phyloP scores from a whole-genome alignment of 2,797 vertebrate species.

The Bucorvus abyssinicus region DNA sequence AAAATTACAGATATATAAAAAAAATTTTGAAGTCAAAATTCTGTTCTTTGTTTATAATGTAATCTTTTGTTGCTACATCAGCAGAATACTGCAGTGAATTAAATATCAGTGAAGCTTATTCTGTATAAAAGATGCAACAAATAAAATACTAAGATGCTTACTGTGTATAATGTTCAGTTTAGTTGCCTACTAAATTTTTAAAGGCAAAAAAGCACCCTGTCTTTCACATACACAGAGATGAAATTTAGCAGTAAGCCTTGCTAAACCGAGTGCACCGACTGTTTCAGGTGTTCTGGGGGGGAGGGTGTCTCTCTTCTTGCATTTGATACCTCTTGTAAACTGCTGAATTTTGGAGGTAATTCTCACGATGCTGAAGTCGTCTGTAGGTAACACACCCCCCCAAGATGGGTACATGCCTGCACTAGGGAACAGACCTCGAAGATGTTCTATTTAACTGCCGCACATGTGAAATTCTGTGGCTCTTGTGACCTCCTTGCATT shows the following conservation, averaged over 20 bases:
- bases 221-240: not conserved
- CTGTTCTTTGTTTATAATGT: constrained; percentile 77
- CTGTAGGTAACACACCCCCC: not conserved
- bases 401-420: rapidly evolving
- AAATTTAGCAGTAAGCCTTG: not conserved
- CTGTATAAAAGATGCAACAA: constrained; percentile 75
- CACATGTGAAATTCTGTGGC: not conserved
- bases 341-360: not conserved
- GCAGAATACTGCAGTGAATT: constrained; percentile 77
- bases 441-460: not conserved
- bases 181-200: constrained; percentile 70
- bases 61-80: constrained; percentile 73
- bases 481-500: not conserved
- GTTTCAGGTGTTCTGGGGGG: not conserved
- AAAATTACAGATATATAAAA: constrained; percentile 13
- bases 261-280: not conserved
- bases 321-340: not conserved
- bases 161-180: constrained; percentile 75
- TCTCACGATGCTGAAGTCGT: not conserved
- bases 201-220: constrained; percentile 24
- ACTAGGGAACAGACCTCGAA: rapidly evolving
- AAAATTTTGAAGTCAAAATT: constrained; percentile 58
- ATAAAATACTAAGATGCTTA: constrained; percentile 79
- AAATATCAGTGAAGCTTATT: constrained; percentile 77
- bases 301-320: not conserved